Evolutionary conservation across 2,888 invertebrate genomes (phyloP).

Genomic region (Ditula angustiorana): DNA sequence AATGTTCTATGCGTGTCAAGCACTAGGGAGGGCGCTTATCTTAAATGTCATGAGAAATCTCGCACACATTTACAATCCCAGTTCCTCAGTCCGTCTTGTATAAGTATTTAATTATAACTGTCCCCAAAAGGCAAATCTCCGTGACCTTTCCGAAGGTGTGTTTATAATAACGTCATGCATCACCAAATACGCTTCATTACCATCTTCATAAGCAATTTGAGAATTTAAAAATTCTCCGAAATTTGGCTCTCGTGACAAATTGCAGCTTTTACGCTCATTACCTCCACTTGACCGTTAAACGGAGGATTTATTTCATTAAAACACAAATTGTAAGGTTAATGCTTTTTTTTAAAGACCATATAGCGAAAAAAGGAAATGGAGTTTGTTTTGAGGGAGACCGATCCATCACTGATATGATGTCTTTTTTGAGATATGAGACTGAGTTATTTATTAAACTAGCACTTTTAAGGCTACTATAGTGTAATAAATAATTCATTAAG

Average conservation of each 20-base stretch:
- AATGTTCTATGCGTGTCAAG: too few relatives aligned
- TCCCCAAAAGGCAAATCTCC: not conserved
- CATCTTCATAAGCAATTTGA: conserved; percentile 29
- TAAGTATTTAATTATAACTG: not conserved
- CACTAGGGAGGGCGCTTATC: too few relatives aligned
- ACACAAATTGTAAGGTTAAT: conserved; percentile 21
- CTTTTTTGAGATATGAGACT: too few relatives aligned
- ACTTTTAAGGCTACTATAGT: too few relatives aligned
- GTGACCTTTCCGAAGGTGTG: conserved; percentile 11
- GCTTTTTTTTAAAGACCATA: not conserved
- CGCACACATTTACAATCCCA: too few relatives aligned
- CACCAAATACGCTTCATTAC: conserved; percentile 29
- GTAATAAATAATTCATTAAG: too few relatives aligned
- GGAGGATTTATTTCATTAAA: conserved; percentile 29
- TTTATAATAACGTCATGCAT: conserved; percentile 21
- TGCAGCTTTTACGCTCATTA: conserved; percentile 22
- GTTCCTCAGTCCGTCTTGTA: not conserved
- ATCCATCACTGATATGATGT: too few relatives aligned
- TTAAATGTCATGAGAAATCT: too few relatives aligned
- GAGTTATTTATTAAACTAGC: too few relatives aligned
- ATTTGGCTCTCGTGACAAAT: conserved; percentile 10
- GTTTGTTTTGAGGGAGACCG: not conserved
- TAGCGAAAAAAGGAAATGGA: conserved; percentile 1
- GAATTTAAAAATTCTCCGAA: conserved; percentile 24
- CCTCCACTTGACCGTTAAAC: conserved; percentile 22